phyloP scores from a whole-genome alignment of 2,888 invertebrate species.

The Zaprionus bogoriensis region DNA sequence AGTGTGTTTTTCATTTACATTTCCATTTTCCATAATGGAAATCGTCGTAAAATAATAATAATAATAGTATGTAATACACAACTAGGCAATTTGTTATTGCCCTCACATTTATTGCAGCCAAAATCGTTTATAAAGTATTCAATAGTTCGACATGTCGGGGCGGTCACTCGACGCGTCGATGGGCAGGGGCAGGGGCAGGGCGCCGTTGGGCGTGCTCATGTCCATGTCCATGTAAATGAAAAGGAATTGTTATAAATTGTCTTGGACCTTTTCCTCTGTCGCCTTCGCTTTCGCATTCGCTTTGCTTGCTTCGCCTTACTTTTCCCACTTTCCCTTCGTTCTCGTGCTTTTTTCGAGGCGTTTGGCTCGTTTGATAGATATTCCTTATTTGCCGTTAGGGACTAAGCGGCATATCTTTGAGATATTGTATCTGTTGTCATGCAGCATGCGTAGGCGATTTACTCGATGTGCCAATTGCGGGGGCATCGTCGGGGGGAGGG shows the following conservation, averaged over 20 bases:
- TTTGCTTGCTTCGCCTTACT: constrained; percentile 22
- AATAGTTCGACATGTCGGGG: constrained; percentile 58
- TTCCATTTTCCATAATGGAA: constrained; percentile 58
- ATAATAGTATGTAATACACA: constrained; percentile 37
- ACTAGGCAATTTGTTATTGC: constrained; percentile 49
- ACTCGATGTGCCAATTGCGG: constrained; percentile 21
- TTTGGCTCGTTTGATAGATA: constrained; percentile 28
- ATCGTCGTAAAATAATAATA: constrained; percentile 26
- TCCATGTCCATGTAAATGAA: constrained; percentile 55
- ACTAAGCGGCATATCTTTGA: constrained; percentile 44
- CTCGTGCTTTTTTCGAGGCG: not conserved
- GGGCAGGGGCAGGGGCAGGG: constrained; percentile 7
- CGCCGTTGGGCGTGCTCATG: not conserved
- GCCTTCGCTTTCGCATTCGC: not conserved
- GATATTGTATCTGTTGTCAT: constrained; percentile 66
- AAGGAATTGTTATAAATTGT: constrained; percentile 72
- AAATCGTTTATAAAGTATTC: constrained; percentile 68
- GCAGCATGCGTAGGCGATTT: constrained; percentile 64
- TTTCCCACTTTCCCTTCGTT: constrained; percentile 14
- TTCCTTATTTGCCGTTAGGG: constrained; percentile 41
- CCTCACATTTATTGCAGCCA: constrained; percentile 58
- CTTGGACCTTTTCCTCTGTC: constrained; percentile 44
- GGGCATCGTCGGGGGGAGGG: not conserved
- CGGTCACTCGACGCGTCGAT: not conserved
- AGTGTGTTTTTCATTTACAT: constrained; percentile 64